Evolutionary conservation across 2,113 vertebrate genomes (phyloP).

Genomic region (Eretmodus cyanostictus): DNA sequence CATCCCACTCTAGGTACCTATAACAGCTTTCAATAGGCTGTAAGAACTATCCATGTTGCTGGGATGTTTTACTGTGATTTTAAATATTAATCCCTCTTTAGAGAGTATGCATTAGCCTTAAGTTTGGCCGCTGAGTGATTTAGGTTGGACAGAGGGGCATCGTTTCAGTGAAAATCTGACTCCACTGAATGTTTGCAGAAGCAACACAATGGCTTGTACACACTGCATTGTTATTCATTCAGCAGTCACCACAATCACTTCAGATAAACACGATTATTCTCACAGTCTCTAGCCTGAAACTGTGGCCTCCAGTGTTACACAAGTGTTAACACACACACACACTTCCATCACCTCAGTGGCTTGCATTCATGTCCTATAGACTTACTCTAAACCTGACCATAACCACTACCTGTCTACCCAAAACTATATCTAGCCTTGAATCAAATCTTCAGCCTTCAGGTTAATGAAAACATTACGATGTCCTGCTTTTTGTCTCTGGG

Average conservation of each 20-base stretch:
- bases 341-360: background rate
- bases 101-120: background rate
- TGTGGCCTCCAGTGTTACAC: conserved; percentile 22
- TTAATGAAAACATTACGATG: background rate
- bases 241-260: conserved; percentile 30
- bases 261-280: conserved; percentile 50
- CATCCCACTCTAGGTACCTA: background rate
- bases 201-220: background rate
- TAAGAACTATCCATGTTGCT: background rate
- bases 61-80: background rate
- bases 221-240: conserved; percentile 33
- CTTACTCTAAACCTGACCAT: background rate
- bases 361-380: background rate
- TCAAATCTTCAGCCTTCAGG: background rate
- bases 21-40: background rate
- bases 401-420: background rate
- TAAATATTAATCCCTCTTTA: background rate
- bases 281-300: conserved; percentile 4
- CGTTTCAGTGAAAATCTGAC: background rate
- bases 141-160: background rate
- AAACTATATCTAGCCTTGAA: background rate
- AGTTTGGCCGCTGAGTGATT: background rate
- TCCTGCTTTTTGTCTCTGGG: background rate
- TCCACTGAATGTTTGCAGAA: background rate
- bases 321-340: background rate